Conservation (phyloP, 2,113 vertebrate species). For the Lates calcarifer region DNA sequence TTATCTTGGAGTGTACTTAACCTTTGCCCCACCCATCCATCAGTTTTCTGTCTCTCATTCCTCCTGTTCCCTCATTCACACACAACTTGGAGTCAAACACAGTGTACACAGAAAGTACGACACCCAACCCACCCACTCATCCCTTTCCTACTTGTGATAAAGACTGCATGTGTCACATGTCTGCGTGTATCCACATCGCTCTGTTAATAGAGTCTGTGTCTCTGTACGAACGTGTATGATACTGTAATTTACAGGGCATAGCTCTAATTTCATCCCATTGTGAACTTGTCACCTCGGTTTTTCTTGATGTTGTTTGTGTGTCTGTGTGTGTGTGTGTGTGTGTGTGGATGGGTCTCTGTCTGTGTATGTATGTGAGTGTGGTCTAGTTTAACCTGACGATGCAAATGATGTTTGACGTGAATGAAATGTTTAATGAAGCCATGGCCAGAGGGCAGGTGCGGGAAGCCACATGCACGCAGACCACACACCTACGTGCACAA, state of each 20-base stretch:
- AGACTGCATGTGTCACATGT: neutral
- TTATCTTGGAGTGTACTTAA: constrained; percentile 12
- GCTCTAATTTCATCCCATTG: constrained; percentile 32
- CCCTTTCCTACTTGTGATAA: neutral
- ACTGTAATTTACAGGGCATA: constrained; percentile 14
- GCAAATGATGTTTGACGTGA: constrained; percentile 80
- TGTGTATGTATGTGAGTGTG: constrained; percentile 7
- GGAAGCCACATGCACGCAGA: constrained; percentile 27
- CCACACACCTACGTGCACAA: constrained; percentile 19
- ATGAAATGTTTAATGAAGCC: constrained; percentile 82
- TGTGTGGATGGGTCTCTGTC: neutral
- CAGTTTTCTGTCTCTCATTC: neutral
- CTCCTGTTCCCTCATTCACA: neutral
- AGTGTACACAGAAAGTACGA: neutral
- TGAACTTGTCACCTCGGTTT: constrained; percentile 34
- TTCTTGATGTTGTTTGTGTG: constrained; percentile 28
- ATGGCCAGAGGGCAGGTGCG: constrained; percentile 59
- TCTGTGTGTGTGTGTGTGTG: neutral
- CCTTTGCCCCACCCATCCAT: constrained; percentile 23
- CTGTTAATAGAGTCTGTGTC: constrained; percentile 9
- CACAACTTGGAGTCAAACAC: neutral
- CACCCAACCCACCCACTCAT: neutral
- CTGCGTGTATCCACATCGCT: neutral
- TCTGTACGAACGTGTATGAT: constrained; percentile 18
- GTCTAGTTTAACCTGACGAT: constrained; percentile 47